Percentiles rank a stretch among this genome's conserved stretches.
Conservation (phyloP, 1,140 invertebrate genomes). For the Homarus americanus region DNA sequence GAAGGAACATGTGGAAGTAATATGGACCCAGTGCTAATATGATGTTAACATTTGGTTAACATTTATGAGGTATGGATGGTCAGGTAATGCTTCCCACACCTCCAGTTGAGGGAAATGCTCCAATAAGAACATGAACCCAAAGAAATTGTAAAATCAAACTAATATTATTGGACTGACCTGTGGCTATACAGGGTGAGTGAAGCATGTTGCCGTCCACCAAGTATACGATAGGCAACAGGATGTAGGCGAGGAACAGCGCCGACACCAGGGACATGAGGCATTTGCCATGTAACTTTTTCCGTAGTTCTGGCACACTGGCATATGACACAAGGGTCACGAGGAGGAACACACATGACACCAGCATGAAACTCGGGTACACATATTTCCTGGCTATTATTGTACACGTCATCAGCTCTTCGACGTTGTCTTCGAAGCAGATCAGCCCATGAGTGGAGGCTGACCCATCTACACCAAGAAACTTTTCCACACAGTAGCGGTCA, state of each 20-base stretch:
- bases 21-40: too few species aligned
- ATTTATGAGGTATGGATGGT: too few species aligned
- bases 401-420: not conserved
- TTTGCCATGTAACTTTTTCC: conserved; percentile 5
- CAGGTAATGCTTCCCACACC: too few species aligned
- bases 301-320: not conserved
- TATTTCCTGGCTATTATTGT: not conserved
- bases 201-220: not conserved
- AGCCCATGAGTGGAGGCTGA: conserved; percentile 5
- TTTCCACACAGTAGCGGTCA: not conserved
- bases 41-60: too few species aligned
- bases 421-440: not conserved
- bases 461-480: not conserved
- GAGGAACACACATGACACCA: conserved; percentile 21
- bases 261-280: conserved; percentile 28
- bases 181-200: too few species aligned
- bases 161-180: too few species aligned
- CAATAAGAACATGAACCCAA: too few species aligned
- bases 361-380: conserved; percentile 15
- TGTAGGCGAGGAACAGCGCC: conserved; percentile 9
- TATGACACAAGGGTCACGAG: conserved; percentile 10
- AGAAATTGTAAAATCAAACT: too few species aligned
- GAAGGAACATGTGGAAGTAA: too few species aligned
- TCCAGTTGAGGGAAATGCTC: too few species aligned
- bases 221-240: not conserved